Conservation (phyloP, 1,140 invertebrate genomes). For the Paraescarpia echinospica region DNA sequence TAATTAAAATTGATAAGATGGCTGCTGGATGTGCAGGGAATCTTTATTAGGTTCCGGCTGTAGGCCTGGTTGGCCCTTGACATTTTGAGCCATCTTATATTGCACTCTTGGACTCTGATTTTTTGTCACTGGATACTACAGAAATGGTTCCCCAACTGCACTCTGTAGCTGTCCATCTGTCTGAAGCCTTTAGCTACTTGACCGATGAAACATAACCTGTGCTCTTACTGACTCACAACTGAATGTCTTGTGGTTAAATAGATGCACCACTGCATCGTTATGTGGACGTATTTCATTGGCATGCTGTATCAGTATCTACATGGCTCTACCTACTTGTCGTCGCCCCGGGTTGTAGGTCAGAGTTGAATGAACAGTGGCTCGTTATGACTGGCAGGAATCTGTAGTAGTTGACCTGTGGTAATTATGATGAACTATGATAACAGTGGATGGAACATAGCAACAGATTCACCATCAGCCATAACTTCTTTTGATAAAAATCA, state of each 20-base stretch:
- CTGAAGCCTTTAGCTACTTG: background rate
- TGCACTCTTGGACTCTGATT: too few relatives aligned
- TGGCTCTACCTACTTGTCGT: background rate
- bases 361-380: background rate
- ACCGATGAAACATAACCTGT: background rate
- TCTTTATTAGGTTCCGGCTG: too few relatives aligned
- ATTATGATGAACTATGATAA: background rate
- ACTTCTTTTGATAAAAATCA: background rate
- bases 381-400: background rate
- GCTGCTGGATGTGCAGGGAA: too few relatives aligned
- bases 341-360: background rate
- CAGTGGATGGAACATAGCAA: background rate
- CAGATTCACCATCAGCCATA: background rate
- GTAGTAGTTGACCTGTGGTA: background rate
- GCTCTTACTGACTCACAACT: background rate
- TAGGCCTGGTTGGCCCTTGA: too few relatives aligned
- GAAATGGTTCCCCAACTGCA: background rate
- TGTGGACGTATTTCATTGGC: background rate
- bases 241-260: too few relatives aligned
- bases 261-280: too few relatives aligned
- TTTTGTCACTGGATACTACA: too few relatives aligned
- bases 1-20: too few relatives aligned
- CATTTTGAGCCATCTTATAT: too few relatives aligned
- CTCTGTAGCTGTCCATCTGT: too few relatives aligned
- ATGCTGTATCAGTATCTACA: background rate